phyloP scores from a whole-genome alignment of 1,140 invertebrate species.

The Brachionus angularis region DNA sequence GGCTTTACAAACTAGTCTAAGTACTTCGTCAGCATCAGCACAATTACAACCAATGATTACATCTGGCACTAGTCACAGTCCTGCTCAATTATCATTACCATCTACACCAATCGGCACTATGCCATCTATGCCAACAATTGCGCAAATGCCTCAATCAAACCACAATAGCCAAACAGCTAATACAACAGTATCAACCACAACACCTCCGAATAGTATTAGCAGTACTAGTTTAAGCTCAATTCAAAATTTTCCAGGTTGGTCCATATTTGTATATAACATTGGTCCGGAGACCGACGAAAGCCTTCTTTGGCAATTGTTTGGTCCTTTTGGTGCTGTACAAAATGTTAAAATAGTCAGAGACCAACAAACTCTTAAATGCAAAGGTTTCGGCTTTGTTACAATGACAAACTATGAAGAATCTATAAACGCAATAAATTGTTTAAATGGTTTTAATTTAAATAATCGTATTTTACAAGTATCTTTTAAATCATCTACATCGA shows the following conservation, averaged over 20 bases:
- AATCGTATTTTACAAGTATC: conserved; percentile 96
- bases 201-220: conserved; percentile 29
- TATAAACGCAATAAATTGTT: conserved; percentile 88
- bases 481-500: conserved; percentile 71
- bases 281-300: conserved; percentile 97
- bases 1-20: conserved; percentile 21
- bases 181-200: too few relatives aligned
- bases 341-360: conserved; percentile 92
- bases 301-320: conserved; percentile 96
- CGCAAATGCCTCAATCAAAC: too few relatives aligned
- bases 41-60: neutral
- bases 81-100: too few relatives aligned
- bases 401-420: conserved; percentile 99
- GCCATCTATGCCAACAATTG: too few relatives aligned
- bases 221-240: conserved; percentile 36
- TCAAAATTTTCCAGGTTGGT: conserved; percentile 67
- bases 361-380: conserved; percentile 96
- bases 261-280: conserved; percentile 97
- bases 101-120: too few relatives aligned
- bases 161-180: too few relatives aligned
- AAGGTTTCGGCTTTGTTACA: conserved; percentile 97
- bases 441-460: conserved; percentile 94
- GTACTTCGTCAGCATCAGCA: neutral
- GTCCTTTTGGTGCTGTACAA: conserved; percentile 96
- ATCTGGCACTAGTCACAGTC: neutral